Base-by-base conservation (phyloP, 2,888 invertebrate genomes). In the Tolmerus cingulatus region DNA sequence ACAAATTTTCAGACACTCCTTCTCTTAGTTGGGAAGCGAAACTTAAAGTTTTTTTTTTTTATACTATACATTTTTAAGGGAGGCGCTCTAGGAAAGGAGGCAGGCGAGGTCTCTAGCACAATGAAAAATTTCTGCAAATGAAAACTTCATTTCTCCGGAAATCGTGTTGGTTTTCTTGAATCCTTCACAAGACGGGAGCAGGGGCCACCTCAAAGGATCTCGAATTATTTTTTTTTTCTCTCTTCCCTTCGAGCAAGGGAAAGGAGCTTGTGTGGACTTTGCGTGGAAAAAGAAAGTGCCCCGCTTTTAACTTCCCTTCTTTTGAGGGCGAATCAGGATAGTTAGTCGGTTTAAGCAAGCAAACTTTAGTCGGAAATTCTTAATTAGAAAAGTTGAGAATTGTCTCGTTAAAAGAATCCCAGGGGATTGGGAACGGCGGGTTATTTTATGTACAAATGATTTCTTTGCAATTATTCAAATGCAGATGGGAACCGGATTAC, bases 361-460 rank as follows among this genome's bases (percentile, higher is more conserved):
- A 81, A 81, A 81, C 81, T 81, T 43, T 30, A 55, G 30, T 51
- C 81, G 51, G 81, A 51, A 81, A 81, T 55, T 51, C 81, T 81
- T 81, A 81, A 81, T 81, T 81, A 51, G 81, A 81, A 81, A 81
- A 81, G 81, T 81, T 81, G 43, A 7, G 43, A 78, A 43, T 78
- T 78, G 78, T 78, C 43, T 78, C 66, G 66, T 66, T 66, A 66
- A 66, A 66, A 27, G 27, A 46, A 66, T 66, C 23, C 8, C 14
- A 23, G 66, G 8, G 23, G 66, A 9, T 7, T 66, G 12, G 12
- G 66, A 66, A 12, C 66, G 27, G 12, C 19, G 12, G 27, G 12
- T 66, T 66, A 51, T 66, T 66, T 66, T 66, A 23, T 27, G 66
- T 23, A 66, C 66, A 66, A 66, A 66, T 12, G 66, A 66, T 27